Conservation (phyloP, 2,888 invertebrate genomes). For the Onchidella celtica region DNA sequence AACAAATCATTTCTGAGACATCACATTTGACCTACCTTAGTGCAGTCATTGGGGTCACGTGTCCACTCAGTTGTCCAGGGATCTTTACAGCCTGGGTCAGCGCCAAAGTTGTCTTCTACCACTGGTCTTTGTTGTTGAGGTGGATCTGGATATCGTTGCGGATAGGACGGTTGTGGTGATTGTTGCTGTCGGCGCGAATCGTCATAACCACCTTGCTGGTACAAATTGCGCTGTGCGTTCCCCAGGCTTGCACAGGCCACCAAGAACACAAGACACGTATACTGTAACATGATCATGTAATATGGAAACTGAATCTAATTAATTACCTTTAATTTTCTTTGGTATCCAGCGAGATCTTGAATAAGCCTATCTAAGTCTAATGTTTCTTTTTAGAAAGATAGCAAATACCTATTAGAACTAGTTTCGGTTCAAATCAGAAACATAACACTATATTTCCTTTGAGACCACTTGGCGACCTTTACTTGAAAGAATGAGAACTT, state of each 20-base stretch:
- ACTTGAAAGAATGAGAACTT: no score
- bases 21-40: constrained; percentile 48
- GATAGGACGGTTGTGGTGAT: not conserved
- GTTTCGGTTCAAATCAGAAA: no score
- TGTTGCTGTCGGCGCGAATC: constrained; percentile 14
- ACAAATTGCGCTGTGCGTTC: not conserved
- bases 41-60: constrained; percentile 58
- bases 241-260: not conserved
- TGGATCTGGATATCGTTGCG: not conserved
- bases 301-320: no score
- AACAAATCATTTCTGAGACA: no score
- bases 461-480: no score
- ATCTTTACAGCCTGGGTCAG: constrained; percentile 61
- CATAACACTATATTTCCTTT: no score
- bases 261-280: not conserved
- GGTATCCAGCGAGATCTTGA: no score
- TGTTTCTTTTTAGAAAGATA: no score
- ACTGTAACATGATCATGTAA: not conserved
- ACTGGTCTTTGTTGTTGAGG: constrained; percentile 1
- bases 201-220: constrained; percentile 25
- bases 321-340: no score
- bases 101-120: constrained; percentile 59
- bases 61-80: constrained; percentile 65
- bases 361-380: no score
- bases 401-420: no score